Percentiles rank a stretch among this genome's conserved stretches.
Conservation (phyloP, 2,888 invertebrate genomes). For the Blomia tropicalis region DNA sequence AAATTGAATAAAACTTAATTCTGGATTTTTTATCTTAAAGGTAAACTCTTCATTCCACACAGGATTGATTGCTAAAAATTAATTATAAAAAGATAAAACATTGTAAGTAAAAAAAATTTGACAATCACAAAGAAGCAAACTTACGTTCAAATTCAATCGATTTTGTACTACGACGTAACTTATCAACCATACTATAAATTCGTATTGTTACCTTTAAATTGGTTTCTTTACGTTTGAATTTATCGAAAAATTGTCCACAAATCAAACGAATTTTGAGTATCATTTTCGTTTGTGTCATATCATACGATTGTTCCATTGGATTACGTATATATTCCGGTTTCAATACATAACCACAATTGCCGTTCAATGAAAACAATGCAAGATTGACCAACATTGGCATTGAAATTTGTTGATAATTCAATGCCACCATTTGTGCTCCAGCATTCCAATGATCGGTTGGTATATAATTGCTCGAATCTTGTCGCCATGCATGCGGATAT, state of each 20-base stretch:
- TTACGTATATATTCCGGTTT: slow-evolving; percentile 44
- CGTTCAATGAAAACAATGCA: slow-evolving; percentile 80
- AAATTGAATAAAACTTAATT: slow-evolving; percentile 52
- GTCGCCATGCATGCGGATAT: slow-evolving; percentile 71
- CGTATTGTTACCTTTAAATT: neutral
- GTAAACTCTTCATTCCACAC: slow-evolving; percentile 74
- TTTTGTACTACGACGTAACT: neutral
- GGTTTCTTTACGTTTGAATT: neutral
- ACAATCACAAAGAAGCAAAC: slow-evolving; percentile 35
- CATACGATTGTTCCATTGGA: neutral
- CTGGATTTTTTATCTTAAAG: slow-evolving; percentile 64
- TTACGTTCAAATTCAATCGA: neutral
- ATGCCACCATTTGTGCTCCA: slow-evolving; percentile 89
- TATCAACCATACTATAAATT: neutral
- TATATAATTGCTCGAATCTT: slow-evolving; percentile 93
- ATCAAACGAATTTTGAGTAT: neutral
- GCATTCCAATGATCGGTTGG: slow-evolving; percentile 87
- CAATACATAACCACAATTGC: slow-evolving; percentile 75
- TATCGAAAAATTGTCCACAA: slow-evolving; percentile 10
- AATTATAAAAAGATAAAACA: neutral
- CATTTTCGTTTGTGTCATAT: neutral
- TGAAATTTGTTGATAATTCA: slow-evolving; percentile 91
- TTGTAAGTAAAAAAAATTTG: neutral
- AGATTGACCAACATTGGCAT: slow-evolving; percentile 89
- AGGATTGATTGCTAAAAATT: slow-evolving; percentile 66